These are phyloP conservation scores for Phoebastria nigripes DNA, from an alignment of 2,797 vertebrate species.

Conservation along the genomic window DNA sequence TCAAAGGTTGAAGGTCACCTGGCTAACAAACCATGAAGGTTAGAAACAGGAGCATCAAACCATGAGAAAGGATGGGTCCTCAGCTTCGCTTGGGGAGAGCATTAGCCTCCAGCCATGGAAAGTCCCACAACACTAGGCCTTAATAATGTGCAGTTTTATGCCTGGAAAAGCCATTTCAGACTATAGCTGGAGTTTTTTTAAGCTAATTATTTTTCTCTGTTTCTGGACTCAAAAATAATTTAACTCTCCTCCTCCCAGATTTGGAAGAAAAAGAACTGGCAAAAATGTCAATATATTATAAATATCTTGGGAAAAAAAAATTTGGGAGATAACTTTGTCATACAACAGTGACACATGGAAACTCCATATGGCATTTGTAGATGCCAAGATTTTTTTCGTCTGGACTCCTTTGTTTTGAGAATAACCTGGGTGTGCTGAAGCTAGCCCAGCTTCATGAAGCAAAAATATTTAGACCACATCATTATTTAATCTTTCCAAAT, in stretches of 20 bases:
- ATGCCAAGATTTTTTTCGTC: neutral
- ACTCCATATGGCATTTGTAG: neutral
- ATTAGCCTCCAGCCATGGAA: neutral
- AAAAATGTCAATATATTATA: neutral
- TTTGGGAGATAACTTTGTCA: neutral
- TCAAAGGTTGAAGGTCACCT: constrained; percentile 51
- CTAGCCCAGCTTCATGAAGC: neutral
- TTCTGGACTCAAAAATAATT: neutral
- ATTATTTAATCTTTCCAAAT: neutral
- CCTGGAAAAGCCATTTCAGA: neutral
- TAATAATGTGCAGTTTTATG: neutral
- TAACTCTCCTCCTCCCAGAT: neutral
- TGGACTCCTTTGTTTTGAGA: neutral
- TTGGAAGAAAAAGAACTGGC: neutral
- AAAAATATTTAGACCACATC: neutral
- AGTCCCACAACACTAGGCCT: neutral
- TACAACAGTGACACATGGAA: neutral
- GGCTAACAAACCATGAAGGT: constrained; percentile 49
- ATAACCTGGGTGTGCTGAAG: neutral
- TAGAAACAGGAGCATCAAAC: constrained; percentile 23
- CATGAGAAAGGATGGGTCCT: constrained; percentile 17
- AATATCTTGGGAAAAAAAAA: neutral
- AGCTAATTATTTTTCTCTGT: neutral
- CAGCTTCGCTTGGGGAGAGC: neutral
- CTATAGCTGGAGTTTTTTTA: neutral